Conservation (phyloP, 2,113 vertebrate species). For the Salvelinus fontinalis region DNA sequence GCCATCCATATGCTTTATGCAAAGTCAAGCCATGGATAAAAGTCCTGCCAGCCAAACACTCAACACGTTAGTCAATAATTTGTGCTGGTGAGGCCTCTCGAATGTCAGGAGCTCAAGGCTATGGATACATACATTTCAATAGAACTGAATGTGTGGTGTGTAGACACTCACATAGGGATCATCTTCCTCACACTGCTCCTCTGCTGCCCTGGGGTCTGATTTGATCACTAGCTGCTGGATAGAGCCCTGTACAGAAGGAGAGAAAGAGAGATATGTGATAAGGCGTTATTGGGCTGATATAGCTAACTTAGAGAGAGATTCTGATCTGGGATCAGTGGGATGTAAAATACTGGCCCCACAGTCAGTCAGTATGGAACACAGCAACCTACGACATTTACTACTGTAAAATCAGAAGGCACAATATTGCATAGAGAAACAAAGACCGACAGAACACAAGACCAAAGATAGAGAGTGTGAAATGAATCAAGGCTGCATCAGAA, state of each 20-base stretch:
- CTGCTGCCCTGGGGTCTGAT: constrained; percentile 73
- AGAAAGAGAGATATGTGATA: neutral
- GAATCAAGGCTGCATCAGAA: no score
- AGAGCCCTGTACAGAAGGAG: constrained; percentile 74
- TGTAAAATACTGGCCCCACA: no score
- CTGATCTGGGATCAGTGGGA: neutral
- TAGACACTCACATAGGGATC: constrained; percentile 82
- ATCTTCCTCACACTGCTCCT: constrained; percentile 87
- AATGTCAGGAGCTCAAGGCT: no score
- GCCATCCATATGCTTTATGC: neutral
- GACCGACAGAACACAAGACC: neutral
- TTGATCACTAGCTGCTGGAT: constrained; percentile 86
- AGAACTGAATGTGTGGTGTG: neutral
- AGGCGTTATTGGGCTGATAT: no score
- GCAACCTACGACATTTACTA: no score
- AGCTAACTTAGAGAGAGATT: neutral
- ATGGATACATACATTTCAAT: neutral
- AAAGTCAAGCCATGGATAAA: neutral
- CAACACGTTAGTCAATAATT: no score
- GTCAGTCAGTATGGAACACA: no score
- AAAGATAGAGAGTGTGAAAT: neutral
- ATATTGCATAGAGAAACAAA: neutral
- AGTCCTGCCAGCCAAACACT: neutral
- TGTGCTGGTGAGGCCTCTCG: no score
- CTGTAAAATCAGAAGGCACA: no score